Conservation (phyloP, 2,113 vertebrate genomes). For the Pyxicephalus adspersus region DNA sequence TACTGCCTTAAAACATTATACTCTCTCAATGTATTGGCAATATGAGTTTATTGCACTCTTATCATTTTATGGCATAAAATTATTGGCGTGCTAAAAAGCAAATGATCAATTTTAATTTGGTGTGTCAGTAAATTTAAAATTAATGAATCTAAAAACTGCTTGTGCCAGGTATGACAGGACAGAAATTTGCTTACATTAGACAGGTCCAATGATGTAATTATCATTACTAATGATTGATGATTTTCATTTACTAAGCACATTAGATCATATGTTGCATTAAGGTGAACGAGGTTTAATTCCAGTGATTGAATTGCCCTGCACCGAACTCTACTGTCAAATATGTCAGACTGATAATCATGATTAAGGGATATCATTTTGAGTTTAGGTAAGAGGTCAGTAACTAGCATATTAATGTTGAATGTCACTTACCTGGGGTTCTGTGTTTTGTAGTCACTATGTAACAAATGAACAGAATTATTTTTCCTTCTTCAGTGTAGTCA, state of each 20-base stretch:
- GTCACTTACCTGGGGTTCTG: too few relatives aligned
- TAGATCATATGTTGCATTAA: background rate
- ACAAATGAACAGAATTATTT: too few relatives aligned
- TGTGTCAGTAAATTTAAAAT: conserved; percentile 40
- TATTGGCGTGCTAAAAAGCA: conserved; percentile 44
- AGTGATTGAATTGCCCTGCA: background rate
- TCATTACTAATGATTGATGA: background rate
- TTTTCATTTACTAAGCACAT: background rate
- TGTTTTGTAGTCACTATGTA: too few relatives aligned
- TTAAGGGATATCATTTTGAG: too few relatives aligned
- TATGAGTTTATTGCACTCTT: conserved; percentile 32
- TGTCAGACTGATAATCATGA: too few relatives aligned
- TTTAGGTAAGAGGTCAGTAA: too few relatives aligned
- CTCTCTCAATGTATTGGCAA: conserved; percentile 19
- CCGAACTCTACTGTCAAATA: too few relatives aligned
- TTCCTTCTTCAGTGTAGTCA: too few relatives aligned
- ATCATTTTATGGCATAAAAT: conserved; percentile 45
- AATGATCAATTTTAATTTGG: conserved; percentile 34
- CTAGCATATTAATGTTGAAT: too few relatives aligned
- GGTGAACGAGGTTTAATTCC: background rate
- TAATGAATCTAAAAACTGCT: conserved; percentile 36
- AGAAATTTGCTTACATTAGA: background rate
- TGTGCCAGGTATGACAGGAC: conserved; percentile 19
- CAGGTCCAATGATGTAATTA: background rate
- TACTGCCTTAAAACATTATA: conserved; percentile 13